phyloP scores from a whole-genome alignment of 2,113 vertebrate species.

The Argyrosomus japonicus region DNA sequence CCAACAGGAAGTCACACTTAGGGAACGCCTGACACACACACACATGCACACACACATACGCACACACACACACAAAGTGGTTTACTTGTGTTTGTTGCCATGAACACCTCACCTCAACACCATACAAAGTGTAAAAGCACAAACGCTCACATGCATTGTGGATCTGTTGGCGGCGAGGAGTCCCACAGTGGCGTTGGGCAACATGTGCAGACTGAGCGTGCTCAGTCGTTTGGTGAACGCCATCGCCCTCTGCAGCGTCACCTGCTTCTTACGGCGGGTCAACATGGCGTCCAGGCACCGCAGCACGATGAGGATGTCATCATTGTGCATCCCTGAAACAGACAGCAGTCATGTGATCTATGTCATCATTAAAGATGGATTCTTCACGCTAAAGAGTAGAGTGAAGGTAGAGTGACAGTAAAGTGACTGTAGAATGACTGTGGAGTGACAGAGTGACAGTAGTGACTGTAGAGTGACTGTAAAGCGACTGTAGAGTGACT shows the following conservation, averaged over 20 bases:
- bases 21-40: slow-evolving; percentile 86
- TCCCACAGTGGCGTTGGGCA: slow-evolving; percentile 90
- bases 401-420: too few relatives aligned
- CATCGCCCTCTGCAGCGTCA: slow-evolving; percentile 90
- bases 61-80: neutral
- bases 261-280: slow-evolving; percentile 92
- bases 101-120: too few relatives aligned
- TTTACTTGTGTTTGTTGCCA: too few relatives aligned
- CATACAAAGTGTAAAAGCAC: neutral
- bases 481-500: too few relatives aligned
- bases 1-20: slow-evolving; percentile 92
- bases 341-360: neutral
- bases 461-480: too few relatives aligned
- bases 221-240: slow-evolving; percentile 88
- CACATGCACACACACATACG: too few relatives aligned
- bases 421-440: too few relatives aligned
- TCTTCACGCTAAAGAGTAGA: too few relatives aligned
- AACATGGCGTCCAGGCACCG: slow-evolving; percentile 93
- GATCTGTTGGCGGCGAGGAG: slow-evolving; percentile 88
- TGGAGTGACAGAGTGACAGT: too few relatives aligned
- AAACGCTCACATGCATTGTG: slow-evolving; percentile 88
- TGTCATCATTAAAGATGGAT: too few relatives aligned
- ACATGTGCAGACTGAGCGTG: slow-evolving; percentile 89
- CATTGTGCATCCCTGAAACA: slow-evolving; percentile 84
- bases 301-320: slow-evolving; percentile 88